phyloP scores from a whole-genome alignment of 2,888 invertebrate genomes.

The Eugnorisma glareosa region DNA sequence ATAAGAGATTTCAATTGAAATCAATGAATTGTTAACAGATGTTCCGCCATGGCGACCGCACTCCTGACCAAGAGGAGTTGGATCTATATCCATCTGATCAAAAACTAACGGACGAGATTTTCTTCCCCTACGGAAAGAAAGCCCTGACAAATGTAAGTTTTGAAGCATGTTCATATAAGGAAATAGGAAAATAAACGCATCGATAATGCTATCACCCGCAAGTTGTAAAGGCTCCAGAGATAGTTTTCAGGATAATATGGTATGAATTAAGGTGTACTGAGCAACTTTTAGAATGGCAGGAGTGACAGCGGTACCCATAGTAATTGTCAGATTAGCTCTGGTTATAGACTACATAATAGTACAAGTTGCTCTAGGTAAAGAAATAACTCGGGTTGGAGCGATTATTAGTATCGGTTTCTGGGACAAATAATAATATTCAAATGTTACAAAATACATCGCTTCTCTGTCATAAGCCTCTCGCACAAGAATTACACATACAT shows the following conservation, averaged over 20 bases:
- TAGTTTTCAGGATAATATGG: too few relatives aligned
- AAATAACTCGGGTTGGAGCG: neutral
- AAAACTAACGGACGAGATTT: constrained; percentile 77
- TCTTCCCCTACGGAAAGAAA: constrained; percentile 92
- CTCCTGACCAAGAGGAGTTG: constrained; percentile 90
- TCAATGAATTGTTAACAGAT: constrained; percentile 82
- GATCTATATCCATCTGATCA: constrained; percentile 89
- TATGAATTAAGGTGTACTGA: neutral
- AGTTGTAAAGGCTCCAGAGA: neutral
- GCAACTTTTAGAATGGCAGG: neutral
- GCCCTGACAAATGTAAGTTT: constrained; percentile 92
- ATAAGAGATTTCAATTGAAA: constrained; percentile 7
- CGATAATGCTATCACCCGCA: too few relatives aligned
- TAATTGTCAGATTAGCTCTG: neutral
- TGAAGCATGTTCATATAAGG: neutral
- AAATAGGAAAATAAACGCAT: too few relatives aligned
- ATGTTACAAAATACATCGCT: neutral
- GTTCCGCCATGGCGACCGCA: constrained; percentile 93
- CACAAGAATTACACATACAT: neutral
- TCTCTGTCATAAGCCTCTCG: neutral
- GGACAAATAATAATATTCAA: constrained; percentile 11
- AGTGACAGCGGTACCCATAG: neutral
- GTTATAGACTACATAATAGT: too few relatives aligned
- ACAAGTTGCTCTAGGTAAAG: too few relatives aligned
- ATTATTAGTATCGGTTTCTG: neutral